Evolutionary conservation across 2,797 vertebrate genomes (phyloP).

Genomic region (Coendou prehensilis): DNA sequence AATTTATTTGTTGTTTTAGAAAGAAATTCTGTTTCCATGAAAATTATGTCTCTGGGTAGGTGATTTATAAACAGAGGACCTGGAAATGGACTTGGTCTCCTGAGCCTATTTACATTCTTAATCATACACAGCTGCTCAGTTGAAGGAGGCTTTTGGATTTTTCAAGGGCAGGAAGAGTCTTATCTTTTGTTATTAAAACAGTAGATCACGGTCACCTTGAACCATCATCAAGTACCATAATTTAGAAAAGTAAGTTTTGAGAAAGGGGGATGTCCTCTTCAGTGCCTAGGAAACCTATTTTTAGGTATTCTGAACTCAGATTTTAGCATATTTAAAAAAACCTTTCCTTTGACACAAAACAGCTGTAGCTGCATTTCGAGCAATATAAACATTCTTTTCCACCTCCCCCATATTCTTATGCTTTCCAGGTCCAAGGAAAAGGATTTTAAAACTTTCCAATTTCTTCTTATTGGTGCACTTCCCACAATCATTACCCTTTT

Average conservation of each 20-base stretch:
- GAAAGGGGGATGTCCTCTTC: constrained; percentile 8
- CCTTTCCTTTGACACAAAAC: constrained; percentile 82
- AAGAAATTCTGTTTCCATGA: constrained; percentile 76
- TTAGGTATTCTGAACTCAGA: constrained; percentile 25
- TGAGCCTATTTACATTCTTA: constrained; percentile 78
- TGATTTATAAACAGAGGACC: constrained; percentile 71
- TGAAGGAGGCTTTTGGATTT: neutral
- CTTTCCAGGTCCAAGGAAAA: constrained; percentile 77
- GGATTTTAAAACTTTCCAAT: constrained; percentile 68
- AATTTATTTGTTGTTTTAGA: constrained; percentile 68
- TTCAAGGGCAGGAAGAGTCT: constrained; percentile 43
- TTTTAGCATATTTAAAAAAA: constrained; percentile 66
- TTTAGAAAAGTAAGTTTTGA: constrained; percentile 47
- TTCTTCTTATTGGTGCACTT: constrained; percentile 57
- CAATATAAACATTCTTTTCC: constrained; percentile 77
- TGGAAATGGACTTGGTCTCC: constrained; percentile 57
- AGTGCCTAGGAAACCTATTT: neutral
- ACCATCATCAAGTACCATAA: neutral
- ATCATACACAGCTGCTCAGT: constrained; percentile 77
- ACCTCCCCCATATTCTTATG: neutral
- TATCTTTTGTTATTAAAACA: constrained; percentile 15
- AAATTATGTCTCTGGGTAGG: constrained; percentile 64
- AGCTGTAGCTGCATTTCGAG: constrained; percentile 80
- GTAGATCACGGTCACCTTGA: constrained; percentile 8
- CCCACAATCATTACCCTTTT: constrained; percentile 54